Conservation (phyloP, 2,888 invertebrate genomes). For the Aproaerema taeniolella region DNA sequence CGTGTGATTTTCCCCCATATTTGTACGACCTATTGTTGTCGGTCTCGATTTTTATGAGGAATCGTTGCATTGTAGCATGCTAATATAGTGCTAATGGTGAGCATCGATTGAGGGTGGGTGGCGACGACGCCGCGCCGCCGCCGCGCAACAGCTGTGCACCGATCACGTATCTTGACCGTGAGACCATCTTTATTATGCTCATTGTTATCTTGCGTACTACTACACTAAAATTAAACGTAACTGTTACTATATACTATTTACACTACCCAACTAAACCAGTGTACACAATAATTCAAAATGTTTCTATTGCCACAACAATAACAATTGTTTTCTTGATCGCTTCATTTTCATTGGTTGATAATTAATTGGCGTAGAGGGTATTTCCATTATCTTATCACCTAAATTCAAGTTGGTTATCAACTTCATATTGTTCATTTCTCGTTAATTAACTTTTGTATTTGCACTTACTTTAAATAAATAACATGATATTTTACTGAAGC, state of each 20-base stretch:
- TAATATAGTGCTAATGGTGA: neutral
- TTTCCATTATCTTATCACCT: slow-evolving; percentile 10
- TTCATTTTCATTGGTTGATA: too few relatives aligned
- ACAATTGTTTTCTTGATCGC: too few relatives aligned
- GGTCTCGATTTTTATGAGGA: slow-evolving; percentile 12
- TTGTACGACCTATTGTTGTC: slow-evolving; percentile 16
- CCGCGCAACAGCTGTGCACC: slow-evolving; percentile 66
- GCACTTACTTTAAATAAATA: too few relatives aligned
- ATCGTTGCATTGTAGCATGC: too few relatives aligned
- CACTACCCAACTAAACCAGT: slow-evolving; percentile 9
- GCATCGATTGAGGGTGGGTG: slow-evolving; percentile 21
- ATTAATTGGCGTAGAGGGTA: slow-evolving; percentile 8
- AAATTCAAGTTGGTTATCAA: neutral
- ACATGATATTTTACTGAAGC: too few relatives aligned
- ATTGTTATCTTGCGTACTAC: slow-evolving; percentile 24
- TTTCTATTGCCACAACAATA: too few relatives aligned
- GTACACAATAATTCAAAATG: too few relatives aligned
- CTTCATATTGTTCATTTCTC: slow-evolving; percentile 1
- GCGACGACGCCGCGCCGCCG: slow-evolving; percentile 45
- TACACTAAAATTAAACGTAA: slow-evolving; percentile 8
- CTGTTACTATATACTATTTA: slow-evolving; percentile 12
- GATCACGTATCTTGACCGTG: slow-evolving; percentile 70
- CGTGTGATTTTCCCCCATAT: slow-evolving; percentile 22
- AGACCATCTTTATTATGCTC: slow-evolving; percentile 52
- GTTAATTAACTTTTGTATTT: slow-evolving; percentile 3